These are phyloP conservation scores for Notechis scutatus DNA, from an alignment of 2,113 vertebrate species.

Conservation along the genomic window DNA sequence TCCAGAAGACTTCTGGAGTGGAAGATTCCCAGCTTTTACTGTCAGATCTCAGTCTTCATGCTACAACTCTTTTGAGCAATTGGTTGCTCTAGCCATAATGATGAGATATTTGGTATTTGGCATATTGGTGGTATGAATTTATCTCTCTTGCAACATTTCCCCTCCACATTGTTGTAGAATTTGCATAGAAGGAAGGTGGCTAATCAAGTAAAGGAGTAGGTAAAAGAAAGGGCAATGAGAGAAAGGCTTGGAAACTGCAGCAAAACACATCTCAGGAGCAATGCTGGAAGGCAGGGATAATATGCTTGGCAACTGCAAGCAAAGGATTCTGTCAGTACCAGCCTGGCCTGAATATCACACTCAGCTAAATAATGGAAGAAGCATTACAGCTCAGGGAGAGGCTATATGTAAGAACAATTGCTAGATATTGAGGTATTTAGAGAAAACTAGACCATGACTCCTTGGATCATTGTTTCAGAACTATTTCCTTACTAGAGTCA, in stretches of 20 bases:
- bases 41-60: not conserved
- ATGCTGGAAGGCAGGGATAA: not conserved
- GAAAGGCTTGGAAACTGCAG: not conserved
- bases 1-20: not conserved
- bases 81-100: not conserved
- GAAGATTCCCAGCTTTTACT: not conserved
- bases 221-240: not conserved
- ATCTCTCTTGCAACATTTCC: not conserved
- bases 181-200: not conserved
- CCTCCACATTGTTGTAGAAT: not conserved
- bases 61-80: not conserved
- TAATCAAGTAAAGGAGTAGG: not conserved
- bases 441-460: not conserved
- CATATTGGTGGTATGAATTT: not conserved
- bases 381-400: not conserved
- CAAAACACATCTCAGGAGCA: not conserved
- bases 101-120: not conserved
- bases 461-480: not conserved
- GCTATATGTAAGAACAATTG: not conserved
- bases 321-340: not conserved
- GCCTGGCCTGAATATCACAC: not conserved
- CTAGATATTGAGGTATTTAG: not conserved
- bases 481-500: not conserved
- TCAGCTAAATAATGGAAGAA: not conserved
- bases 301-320: not conserved